Evolutionary conservation across 2,888 invertebrate genomes (phyloP).

Genomic region (Sminthurides aquaticus): DNA sequence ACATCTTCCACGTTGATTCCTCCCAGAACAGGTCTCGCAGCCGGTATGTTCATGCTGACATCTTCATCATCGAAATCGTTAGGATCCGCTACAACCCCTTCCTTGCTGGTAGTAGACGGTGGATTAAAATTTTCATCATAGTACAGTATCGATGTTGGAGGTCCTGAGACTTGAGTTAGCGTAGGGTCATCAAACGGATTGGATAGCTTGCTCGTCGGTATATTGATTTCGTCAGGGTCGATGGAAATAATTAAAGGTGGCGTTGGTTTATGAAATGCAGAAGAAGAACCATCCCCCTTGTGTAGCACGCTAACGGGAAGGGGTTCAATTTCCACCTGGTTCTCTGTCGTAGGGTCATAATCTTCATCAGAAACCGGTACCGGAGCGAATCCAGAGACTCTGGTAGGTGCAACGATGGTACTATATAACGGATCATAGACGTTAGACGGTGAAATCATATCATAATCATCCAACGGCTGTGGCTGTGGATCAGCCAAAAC

Average conservation of each 20-base stretch:
- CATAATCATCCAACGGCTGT: conserved; percentile 15
- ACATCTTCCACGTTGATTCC: conserved; percentile 26
- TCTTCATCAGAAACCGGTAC: conserved; percentile 2
- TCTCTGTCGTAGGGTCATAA: conserved; percentile 5
- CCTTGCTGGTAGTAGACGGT: not conserved
- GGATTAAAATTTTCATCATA: not conserved
- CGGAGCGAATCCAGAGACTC: not conserved
- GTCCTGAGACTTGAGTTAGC: conserved; percentile 12
- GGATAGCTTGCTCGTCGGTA: not conserved
- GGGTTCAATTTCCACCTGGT: not conserved
- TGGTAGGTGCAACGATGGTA: conserved; percentile 10
- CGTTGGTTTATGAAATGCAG: conserved; percentile 18
- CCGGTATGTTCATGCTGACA: not conserved
- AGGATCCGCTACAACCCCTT: not conserved
- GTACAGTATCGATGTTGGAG: conserved; percentile 18
- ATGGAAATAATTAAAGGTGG: conserved; percentile 8
- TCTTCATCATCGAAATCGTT: conserved; percentile 5
- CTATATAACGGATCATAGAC: conserved; percentile 14
- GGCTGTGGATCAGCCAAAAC: conserved; percentile 32
- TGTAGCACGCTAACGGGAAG: not conserved
- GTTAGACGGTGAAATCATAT: conserved; percentile 17
- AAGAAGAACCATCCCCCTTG: not conserved
- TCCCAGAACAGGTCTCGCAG: conserved; percentile 26
- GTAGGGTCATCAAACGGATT: conserved; percentile 20
- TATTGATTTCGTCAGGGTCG: not conserved